Evolutionary conservation across 2,797 vertebrate species (phyloP).

Genomic region (Neosalanx taihuensis): DNA sequence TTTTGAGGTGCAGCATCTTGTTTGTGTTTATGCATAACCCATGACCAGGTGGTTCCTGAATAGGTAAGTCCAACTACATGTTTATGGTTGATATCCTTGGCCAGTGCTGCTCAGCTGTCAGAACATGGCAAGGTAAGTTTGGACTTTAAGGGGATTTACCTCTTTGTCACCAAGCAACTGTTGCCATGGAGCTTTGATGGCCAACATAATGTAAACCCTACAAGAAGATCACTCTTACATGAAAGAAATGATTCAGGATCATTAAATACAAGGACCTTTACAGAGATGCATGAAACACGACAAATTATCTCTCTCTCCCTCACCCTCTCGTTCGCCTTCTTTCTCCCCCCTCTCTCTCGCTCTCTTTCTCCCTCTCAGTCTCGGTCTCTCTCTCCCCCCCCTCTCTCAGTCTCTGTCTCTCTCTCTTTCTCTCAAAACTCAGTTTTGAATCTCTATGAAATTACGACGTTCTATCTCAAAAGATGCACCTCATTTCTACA

Average conservation of each 20-base stretch:
- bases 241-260: conserved; percentile 25
- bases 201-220: conserved; percentile 33
- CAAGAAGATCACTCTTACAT: conserved; percentile 33
- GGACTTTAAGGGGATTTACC: conserved; percentile 22
- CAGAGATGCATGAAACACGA: neutral
- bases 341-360: too few relatives aligned
- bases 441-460: neutral
- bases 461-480: neutral
- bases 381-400: too few relatives aligned
- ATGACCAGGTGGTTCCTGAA: too few relatives aligned
- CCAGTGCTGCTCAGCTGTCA: neutral
- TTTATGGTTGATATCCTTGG: neutral
- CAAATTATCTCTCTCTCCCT: neutral
- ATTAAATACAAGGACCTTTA: neutral
- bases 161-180: conserved; percentile 39
- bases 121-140: neutral
- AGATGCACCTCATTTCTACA: neutral
- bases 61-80: too few relatives aligned
- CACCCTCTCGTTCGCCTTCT: neutral
- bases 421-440: neutral
- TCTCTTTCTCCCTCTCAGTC: too few relatives aligned
- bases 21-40: too few relatives aligned
- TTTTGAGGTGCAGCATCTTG: too few relatives aligned
- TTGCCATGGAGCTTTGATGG: conserved; percentile 45
- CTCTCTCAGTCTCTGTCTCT: too few relatives aligned